Percentiles rank a stretch among this genome's conserved stretches.
phyloP scores from a whole-genome alignment of 2,888 invertebrate species.

The Hipparchia sbordonii region DNA sequence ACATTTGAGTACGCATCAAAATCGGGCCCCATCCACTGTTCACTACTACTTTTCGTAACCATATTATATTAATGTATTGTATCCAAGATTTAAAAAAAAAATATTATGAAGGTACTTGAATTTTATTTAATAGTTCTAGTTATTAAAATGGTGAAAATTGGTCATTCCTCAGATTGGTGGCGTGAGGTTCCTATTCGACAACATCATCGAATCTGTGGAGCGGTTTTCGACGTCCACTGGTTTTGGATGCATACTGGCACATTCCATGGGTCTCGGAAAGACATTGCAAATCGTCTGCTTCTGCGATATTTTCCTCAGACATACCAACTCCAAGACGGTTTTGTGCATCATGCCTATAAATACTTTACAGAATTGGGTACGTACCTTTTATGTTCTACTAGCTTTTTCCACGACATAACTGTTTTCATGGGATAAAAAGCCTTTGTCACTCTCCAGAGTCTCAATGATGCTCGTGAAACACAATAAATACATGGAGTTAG shows the following conservation, averaged over 20 bases:
- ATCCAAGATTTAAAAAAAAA: not conserved
- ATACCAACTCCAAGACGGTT: conserved; percentile 94
- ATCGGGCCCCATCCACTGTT: too few relatives aligned
- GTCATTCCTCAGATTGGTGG: conserved; percentile 88
- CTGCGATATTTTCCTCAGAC: conserved; percentile 96
- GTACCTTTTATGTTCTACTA: conserved; percentile 36
- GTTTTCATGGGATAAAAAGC: too few relatives aligned
- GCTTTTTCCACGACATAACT: too few relatives aligned
- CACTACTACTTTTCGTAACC: too few relatives aligned
- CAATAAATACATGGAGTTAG: too few relatives aligned
- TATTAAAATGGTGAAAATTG: not conserved
- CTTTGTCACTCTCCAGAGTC: too few relatives aligned
- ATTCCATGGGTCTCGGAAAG: conserved; percentile 99
- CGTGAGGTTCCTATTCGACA: conserved; percentile 97
- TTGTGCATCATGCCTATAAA: conserved; percentile 99
- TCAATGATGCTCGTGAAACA: too few relatives aligned
- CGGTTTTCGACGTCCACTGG: conserved; percentile 94
- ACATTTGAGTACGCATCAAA: too few relatives aligned
- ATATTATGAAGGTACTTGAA: not conserved
- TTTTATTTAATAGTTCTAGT: not conserved
- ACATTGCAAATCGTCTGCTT: conserved; percentile 98
- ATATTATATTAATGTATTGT: not conserved
- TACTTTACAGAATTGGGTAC: conserved; percentile 97
- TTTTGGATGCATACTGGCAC: conserved; percentile 98
- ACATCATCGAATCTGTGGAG: conserved; percentile 96